A percentile compares a stretch with the other conserved stretches of the same genome.
Evolutionary conservation across 2,113 vertebrate species (phyloP).

Genomic region (Scophthalmus maximus): DNA sequence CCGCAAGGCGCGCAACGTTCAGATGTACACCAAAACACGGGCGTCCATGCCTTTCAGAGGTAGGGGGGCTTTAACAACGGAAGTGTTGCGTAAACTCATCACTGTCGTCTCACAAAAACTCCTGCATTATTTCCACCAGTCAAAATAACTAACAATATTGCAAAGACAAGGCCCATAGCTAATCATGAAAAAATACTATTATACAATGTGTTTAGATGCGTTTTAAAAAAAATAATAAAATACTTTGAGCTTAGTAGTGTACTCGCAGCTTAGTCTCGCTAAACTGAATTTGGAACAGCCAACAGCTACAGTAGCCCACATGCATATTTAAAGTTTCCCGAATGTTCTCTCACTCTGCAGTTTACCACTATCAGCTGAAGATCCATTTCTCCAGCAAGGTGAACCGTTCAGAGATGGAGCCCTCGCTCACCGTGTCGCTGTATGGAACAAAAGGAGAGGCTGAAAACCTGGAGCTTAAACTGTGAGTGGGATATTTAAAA

Average conservation of each 20-base stretch:
- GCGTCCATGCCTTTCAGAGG: slow-evolving; percentile 85
- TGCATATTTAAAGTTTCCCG: neutral
- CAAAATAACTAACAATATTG: neutral
- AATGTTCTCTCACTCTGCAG: slow-evolving; percentile 53
- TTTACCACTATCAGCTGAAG: slow-evolving; percentile 86
- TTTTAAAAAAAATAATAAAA: too few species aligned
- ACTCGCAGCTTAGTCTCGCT: neutral
- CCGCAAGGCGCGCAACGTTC: slow-evolving; percentile 64
- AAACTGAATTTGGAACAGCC: neutral
- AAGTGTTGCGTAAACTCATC: neutral
- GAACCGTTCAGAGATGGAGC: slow-evolving; percentile 70
- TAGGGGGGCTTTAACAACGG: slow-evolving; percentile 33
- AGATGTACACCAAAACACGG: slow-evolving; percentile 84
- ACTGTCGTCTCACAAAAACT: neutral
- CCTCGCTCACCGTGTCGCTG: slow-evolving; percentile 76
- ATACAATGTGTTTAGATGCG: neutral
- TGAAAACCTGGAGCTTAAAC: slow-evolving; percentile 78
- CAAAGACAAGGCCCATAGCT: slow-evolving; percentile 1
- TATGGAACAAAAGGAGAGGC: slow-evolving; percentile 75
- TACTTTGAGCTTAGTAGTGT: too few species aligned
- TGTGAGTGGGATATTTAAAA: slow-evolving; percentile 71
- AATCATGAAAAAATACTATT: neutral
- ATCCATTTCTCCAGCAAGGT: slow-evolving; percentile 80
- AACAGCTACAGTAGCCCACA: neutral
- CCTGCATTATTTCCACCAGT: neutral